phyloP scores from a whole-genome alignment of 2,797 vertebrate genomes.

The Gymnothorax reevesii region DNA sequence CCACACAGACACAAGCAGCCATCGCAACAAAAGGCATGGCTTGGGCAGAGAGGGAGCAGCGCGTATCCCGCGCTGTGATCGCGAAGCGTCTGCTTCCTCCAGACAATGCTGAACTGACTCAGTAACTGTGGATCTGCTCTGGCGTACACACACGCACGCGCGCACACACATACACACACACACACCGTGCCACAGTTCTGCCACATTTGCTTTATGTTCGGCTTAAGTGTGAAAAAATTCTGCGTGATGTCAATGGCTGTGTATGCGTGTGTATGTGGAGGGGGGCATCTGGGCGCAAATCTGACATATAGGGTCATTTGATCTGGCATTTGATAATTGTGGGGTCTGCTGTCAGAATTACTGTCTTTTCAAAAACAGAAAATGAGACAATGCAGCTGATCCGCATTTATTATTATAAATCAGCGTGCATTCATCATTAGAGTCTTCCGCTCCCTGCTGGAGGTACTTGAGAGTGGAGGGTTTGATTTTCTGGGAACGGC shows the following conservation, averaged over 20 bases:
- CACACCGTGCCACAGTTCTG: no score
- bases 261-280: neutral
- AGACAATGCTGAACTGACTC: no score
- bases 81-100: no score
- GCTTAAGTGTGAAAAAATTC: neutral
- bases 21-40: no score
- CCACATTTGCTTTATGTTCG: no score
- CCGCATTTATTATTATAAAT: constrained; percentile 14
- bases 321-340: neutral
- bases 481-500: neutral
- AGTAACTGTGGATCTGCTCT: no score
- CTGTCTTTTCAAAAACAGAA: neutral
- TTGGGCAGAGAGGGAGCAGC: no score
- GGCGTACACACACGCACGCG: no score
- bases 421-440: constrained; percentile 10
- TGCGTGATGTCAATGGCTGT: neutral
- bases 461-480: constrained; percentile 2
- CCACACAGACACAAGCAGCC: no score
- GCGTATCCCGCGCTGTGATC: no score
- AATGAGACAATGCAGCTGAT: constrained; percentile 15
- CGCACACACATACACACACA: no score
- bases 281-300: neutral
- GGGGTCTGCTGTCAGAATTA: constrained; percentile 4
- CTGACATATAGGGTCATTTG: neutral
- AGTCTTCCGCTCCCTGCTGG: neutral